Evolutionary conservation across 2,113 vertebrate species (phyloP).

Genomic region (Onychostoma macrolepis): DNA sequence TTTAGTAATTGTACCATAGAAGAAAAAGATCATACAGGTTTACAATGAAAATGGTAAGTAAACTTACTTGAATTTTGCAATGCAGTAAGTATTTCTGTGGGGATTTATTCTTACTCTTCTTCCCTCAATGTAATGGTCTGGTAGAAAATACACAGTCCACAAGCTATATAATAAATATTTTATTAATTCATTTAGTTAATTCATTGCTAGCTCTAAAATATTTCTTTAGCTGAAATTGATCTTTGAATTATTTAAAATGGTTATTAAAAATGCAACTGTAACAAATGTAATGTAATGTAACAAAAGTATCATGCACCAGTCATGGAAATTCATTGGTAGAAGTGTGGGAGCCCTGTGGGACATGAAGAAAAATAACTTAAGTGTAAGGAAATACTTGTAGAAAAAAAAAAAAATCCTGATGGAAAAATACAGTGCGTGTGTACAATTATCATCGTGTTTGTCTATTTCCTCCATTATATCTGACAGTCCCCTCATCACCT

Average conservation of each 20-base stretch:
- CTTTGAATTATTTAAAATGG: neutral
- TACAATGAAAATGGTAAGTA: neutral
- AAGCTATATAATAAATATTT: neutral
- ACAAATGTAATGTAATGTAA: too few relatives aligned
- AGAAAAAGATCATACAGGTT: neutral
- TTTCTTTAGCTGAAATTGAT: neutral
- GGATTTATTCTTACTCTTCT: too few relatives aligned
- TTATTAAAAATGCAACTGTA: neutral
- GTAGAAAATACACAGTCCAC: neutral
- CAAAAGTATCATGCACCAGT: neutral
- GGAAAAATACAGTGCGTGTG: too few relatives aligned
- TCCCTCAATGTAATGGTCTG: too few relatives aligned
- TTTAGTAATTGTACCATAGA: neutral
- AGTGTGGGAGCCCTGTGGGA: neutral
- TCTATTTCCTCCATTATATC: neutral
- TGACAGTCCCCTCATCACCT: neutral
- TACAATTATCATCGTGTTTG: neutral
- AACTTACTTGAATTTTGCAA: neutral
- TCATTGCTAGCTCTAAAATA: neutral
- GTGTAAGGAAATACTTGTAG: neutral
- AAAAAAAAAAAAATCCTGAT: neutral
- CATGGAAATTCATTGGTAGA: neutral
- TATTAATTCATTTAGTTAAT: neutral
- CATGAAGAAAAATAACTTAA: neutral
- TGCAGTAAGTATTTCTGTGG: neutral